phyloP scores from a whole-genome alignment of 1,140 invertebrate genomes.

The Panagrolaimus sp. region DNA sequence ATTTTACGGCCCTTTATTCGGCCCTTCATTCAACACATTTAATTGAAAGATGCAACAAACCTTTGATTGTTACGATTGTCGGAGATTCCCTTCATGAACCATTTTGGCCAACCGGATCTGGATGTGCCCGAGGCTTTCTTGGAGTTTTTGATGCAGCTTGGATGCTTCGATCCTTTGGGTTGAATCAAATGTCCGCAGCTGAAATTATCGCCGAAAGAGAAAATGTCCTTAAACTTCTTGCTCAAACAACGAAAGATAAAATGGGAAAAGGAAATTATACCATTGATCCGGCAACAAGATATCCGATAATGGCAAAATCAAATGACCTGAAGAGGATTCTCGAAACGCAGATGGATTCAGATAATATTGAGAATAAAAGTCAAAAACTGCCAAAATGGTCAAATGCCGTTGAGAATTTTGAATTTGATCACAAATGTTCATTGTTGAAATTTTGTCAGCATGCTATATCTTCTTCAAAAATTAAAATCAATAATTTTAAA shows the following conservation, averaged over 20 bases:
- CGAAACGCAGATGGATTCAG: slow-evolving; percentile 30
- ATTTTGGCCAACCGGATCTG: slow-evolving; percentile 93
- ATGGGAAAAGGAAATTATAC: slow-evolving; percentile 71
- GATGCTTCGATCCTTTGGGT: slow-evolving; percentile 80
- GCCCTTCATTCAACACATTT: slow-evolving; percentile 85
- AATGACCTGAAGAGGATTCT: slow-evolving; percentile 32
- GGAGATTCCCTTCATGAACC: slow-evolving; percentile 89
- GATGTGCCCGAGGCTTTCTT: slow-evolving; percentile 90
- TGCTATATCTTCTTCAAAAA: background rate
- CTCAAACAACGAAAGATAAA: slow-evolving; percentile 93
- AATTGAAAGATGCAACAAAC: slow-evolving; percentile 72
- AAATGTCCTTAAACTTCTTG: slow-evolving; percentile 79
- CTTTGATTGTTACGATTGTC: slow-evolving; percentile 79
- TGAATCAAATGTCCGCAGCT: slow-evolving; percentile 62
- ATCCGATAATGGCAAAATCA: slow-evolving; percentile 27
- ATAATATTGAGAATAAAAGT: slow-evolving; percentile 19
- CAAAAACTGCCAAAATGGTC: slow-evolving; percentile 20
- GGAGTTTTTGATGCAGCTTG: slow-evolving; percentile 91
- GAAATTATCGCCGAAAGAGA: slow-evolving; percentile 79
- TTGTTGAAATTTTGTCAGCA: slow-evolving; percentile 20
- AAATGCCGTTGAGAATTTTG: background rate
- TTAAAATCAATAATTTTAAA: slow-evolving; percentile 13
- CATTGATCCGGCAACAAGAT: slow-evolving; percentile 41
- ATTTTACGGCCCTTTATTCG: slow-evolving; percentile 97
- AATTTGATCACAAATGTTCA: slow-evolving; percentile 3